Base-by-base conservation (phyloP, 2,888 invertebrate genomes). In the Bombylius discolor region DNA sequence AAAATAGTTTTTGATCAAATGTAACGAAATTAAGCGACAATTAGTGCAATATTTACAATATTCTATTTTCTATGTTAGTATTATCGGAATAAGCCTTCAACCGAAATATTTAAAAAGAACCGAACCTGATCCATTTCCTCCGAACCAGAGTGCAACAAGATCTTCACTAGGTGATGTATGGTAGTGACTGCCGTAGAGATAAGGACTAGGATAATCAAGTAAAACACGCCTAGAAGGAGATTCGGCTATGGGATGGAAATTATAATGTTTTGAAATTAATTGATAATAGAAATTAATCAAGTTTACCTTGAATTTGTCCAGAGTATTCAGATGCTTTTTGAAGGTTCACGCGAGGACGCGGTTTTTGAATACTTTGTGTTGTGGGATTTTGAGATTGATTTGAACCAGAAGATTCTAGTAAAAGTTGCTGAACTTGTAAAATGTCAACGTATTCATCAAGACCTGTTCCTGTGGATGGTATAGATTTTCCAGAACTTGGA, bases 391-490 rank as follows among this genome's bases (percentile, higher is more conserved):
- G 62, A 47, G 66, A 61, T 48, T 68, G 56, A 45, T 67, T 66
- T 50, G 66, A 65, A 36, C 68, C 63, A 12, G 74, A 69, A 14
- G 72, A 70, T 63, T 81, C 81, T 71, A 87, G 77, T 64, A 87
- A 77, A 65, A 87, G 75, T 71, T 87, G 82, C 68, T 87, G 87
- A 71, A 88, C 88, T 71, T 88, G 88, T 57, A 88, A 80, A 66
- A 88, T 88, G 75, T 89, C 89, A 71, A 89, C 87, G 76, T 86
- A 89, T 76, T 89, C 89, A 76, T 85, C 84, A 49, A 77, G 67
- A 64, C 74, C 71, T 12, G 50, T 44, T 32, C 52, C 55, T 11
- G 62, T 48, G 7, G 56, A 39, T 14, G 48, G n/a, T 31, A 32
- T 23, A 36, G 55, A 51, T 39, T 49, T 48, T 42, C 51, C 33